phyloP scores from a whole-genome alignment of 2,888 invertebrate genomes.

The Eupithecia pulchellata region DNA sequence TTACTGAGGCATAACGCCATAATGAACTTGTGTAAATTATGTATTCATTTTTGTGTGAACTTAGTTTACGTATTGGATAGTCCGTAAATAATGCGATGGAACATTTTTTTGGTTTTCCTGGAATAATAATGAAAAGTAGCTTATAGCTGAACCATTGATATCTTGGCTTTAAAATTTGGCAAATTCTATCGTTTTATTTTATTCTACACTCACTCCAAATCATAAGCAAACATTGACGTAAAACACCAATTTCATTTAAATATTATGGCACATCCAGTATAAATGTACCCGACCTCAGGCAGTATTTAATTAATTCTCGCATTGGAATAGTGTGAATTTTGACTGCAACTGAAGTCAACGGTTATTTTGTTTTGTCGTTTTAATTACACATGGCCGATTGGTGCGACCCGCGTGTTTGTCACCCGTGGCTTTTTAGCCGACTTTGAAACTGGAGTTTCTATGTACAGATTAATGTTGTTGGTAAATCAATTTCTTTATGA shows the following conservation, averaged over 20 bases:
- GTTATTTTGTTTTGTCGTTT: slow-evolving; percentile 84
- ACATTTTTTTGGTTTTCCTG: background rate
- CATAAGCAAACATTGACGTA: background rate
- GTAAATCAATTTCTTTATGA: no score
- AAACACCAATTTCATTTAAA: background rate
- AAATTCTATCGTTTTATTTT: background rate
- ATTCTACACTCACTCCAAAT: background rate
- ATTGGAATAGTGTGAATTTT: slow-evolving; percentile 85
- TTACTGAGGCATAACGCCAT: background rate
- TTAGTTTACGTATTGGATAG: background rate
- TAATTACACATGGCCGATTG: slow-evolving; percentile 67
- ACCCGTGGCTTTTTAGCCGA: slow-evolving; percentile 22
- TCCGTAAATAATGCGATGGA: background rate
- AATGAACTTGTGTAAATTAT: background rate
- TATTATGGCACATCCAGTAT: slow-evolving; percentile 51
- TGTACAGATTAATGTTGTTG: no score
- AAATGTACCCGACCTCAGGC: slow-evolving; percentile 50
- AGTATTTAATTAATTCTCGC: slow-evolving; percentile 84
- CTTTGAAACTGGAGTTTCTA: background rate
- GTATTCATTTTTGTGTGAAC: background rate
- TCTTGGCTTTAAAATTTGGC: no score
- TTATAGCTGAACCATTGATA: background rate
- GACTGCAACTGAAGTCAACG: slow-evolving; percentile 82
- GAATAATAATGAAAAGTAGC: background rate
- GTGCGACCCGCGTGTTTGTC: slow-evolving; percentile 40